Percentiles rank a stretch among this genome's conserved stretches.
These are phyloP conservation scores for Polymixis flavicincta DNA, from an alignment of 2,888 invertebrate species.

Conservation along the genomic window DNA sequence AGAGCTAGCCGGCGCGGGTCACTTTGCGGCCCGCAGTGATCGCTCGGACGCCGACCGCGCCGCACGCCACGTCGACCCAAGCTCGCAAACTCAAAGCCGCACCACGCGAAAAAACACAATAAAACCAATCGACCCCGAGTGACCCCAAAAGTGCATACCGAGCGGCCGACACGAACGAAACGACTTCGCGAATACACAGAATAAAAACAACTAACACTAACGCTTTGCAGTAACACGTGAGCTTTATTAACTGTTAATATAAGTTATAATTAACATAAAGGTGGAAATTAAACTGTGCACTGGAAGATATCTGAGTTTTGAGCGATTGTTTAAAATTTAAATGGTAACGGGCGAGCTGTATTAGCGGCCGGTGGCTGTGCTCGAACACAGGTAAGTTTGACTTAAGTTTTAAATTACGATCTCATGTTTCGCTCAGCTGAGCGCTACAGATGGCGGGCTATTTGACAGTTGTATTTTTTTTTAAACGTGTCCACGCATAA, in stretches of 20 bases:
- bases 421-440: constrained; percentile 63
- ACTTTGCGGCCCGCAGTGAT: constrained; percentile 75
- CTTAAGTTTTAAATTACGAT: constrained; percentile 38
- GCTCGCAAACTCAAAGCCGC: constrained; percentile 58
- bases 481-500: constrained; percentile 78
- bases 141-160: constrained; percentile 85
- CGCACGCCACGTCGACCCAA: constrained; percentile 71
- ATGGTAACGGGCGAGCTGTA: constrained; percentile 69
- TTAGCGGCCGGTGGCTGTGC: constrained; percentile 69
- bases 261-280: constrained; percentile 79
- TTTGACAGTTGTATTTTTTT: constrained; percentile 76
- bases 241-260: constrained; percentile 79
- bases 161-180: constrained; percentile 86
- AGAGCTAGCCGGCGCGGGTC: constrained; percentile 49
- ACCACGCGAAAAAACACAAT: constrained; percentile 73
- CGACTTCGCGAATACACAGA: constrained; percentile 79
- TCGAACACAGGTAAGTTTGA: constrained; percentile 80
- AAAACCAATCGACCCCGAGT: constrained; percentile 83
- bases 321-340: constrained; percentile 69
- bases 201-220: constrained; percentile 76
- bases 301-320: constrained; percentile 71
- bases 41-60: constrained; percentile 84
- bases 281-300: constrained; percentile 82
- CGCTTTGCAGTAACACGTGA: constrained; percentile 83
- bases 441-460: constrained; percentile 57